Conservation (phyloP, 2,888 invertebrate species). For the Cantharis rufa region DNA sequence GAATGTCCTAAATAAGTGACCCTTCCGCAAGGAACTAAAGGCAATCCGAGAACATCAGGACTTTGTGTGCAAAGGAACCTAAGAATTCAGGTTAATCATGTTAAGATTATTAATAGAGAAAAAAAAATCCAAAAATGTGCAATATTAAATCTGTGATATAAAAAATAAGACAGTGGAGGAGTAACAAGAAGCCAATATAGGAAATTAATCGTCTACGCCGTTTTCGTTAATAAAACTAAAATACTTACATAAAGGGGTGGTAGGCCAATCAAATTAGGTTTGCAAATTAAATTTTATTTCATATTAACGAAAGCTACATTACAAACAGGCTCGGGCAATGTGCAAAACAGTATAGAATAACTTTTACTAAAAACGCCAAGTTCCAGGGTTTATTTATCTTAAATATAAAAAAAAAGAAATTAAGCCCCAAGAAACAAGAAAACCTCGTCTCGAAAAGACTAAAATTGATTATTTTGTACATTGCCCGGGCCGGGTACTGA, state of each 20-base stretch:
- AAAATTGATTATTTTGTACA: no score
- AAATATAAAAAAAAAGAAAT: no score
- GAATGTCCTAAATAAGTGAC: slow-evolving; percentile 54
- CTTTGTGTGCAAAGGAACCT: slow-evolving; percentile 59
- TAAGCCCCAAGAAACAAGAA: no score
- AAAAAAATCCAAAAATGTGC: slow-evolving; percentile 36
- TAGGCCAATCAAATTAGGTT: neutral
- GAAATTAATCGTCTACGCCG: slow-evolving; percentile 11
- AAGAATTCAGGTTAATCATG: slow-evolving; percentile 39
- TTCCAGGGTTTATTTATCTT: no score
- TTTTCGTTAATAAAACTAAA: neutral
- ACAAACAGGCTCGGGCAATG: no score
- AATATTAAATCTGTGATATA: slow-evolving; percentile 48
- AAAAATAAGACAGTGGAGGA: neutral
- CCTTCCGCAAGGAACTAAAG: slow-evolving; percentile 56
- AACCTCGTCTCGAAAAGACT: no score
- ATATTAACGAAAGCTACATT: no score
- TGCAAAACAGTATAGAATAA: no score
- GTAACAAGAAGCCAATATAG: slow-evolving; percentile 11
- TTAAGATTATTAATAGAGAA: slow-evolving; percentile 10
- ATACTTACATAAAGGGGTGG: neutral
- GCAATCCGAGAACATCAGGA: slow-evolving; percentile 57
- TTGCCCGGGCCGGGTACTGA: no score
- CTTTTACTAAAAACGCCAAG: no score
- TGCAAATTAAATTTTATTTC: neutral